Percentiles rank a stretch among this genome's conserved stretches.
Evolutionary conservation across 2,888 invertebrate genomes (phyloP).

Genomic region (Heliconius charithonia): DNA sequence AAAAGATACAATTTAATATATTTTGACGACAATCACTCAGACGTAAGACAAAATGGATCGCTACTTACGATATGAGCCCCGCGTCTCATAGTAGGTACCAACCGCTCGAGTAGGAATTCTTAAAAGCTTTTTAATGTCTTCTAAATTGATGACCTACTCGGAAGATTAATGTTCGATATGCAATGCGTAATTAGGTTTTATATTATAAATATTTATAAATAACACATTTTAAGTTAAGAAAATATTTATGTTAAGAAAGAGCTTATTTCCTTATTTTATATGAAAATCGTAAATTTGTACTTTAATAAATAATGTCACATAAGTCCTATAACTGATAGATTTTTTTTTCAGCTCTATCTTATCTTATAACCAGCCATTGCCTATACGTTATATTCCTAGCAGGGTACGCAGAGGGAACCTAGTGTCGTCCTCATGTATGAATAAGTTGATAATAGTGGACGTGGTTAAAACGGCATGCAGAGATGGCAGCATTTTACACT

Average conservation of each 20-base stretch:
- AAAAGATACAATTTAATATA: background rate
- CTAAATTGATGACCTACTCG: constrained; percentile 26
- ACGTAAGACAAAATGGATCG: constrained; percentile 28
- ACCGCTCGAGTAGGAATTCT: constrained; percentile 15
- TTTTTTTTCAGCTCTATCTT: no score
- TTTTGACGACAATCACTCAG: constrained; percentile 25
- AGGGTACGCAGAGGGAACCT: no score
- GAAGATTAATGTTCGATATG: constrained; percentile 21
- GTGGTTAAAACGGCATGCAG: no score
- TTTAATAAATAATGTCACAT: no score
- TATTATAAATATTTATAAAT: constrained; percentile 18
- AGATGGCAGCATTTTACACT: no score
- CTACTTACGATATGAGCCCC: constrained; percentile 24
- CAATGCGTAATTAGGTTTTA: constrained; percentile 21
- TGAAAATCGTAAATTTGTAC: no score
- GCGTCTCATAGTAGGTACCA: constrained; percentile 12
- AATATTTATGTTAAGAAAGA: background rate
- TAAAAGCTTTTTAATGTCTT: constrained; percentile 31
- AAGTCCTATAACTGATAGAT: no score
- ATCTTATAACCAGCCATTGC: no score
- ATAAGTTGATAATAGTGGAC: no score
- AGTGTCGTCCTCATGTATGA: no score
- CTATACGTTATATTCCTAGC: no score
- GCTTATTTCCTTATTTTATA: background rate
- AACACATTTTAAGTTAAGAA: background rate